phyloP scores from a whole-genome alignment of 2,888 invertebrate genomes.

The Tachystola acroxantha region DNA sequence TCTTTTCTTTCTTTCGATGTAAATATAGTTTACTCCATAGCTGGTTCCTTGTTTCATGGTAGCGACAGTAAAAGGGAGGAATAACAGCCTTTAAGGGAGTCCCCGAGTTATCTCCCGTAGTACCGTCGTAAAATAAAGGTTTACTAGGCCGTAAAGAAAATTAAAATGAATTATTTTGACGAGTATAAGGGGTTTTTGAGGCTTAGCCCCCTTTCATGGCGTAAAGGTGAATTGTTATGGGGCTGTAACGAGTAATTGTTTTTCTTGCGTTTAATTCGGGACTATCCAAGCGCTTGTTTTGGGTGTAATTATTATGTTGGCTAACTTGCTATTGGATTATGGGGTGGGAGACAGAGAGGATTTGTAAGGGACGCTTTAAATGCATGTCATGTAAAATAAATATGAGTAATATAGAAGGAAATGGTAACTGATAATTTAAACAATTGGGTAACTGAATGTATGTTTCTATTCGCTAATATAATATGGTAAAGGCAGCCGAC shows the following conservation, averaged over 20 bases:
- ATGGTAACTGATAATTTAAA: too few species aligned
- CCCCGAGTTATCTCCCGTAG: constrained; percentile 69
- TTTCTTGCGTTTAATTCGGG: constrained; percentile 40
- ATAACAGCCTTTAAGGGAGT: constrained; percentile 67
- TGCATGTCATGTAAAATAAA: too few species aligned
- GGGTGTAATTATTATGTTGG: constrained; percentile 30
- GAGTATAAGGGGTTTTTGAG: constrained; percentile 58
- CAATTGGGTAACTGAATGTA: too few species aligned
- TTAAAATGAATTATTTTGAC: constrained; percentile 79
- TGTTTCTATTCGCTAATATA: too few species aligned
- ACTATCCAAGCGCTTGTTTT: too few species aligned
- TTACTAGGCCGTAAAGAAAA: constrained; percentile 77
- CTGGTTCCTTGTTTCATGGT: too few species aligned
- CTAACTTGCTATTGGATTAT: constrained; percentile 27
- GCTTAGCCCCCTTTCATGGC: constrained; percentile 41
- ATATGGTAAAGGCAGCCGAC: too few species aligned
- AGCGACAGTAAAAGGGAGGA: constrained; percentile 41
- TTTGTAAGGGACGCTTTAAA: too few species aligned
- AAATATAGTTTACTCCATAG: too few species aligned
- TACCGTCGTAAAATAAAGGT: constrained; percentile 75
- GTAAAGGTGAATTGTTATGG: constrained; percentile 59
- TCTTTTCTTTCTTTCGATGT: too few species aligned
- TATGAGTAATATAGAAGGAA: too few species aligned
- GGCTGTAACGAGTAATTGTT: constrained; percentile 61
- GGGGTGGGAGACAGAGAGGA: constrained; percentile 3